phyloP scores from a whole-genome alignment of 2,113 vertebrate species.

The Heptranchias perlo region DNA sequence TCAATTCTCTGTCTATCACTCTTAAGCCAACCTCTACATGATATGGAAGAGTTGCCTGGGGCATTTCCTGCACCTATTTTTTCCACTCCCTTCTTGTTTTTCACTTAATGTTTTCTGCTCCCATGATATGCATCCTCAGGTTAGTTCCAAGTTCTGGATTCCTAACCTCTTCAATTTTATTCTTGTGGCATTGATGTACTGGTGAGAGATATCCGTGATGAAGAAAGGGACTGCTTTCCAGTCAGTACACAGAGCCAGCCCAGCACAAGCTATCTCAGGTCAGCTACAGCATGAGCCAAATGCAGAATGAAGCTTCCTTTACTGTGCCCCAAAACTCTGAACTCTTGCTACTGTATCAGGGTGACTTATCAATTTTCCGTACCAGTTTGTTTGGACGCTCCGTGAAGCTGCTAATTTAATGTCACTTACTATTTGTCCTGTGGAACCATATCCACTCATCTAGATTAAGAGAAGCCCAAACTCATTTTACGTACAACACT shows the following conservation, averaged over 20 bases:
- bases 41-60: not conserved
- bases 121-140: not conserved
- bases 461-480: not conserved
- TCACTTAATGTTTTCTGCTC: not conserved
- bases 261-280: no score
- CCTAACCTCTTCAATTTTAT: not conserved
- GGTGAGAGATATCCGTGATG: not conserved
- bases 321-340: not conserved
- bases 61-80: not conserved
- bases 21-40: not conserved
- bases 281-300: not conserved
- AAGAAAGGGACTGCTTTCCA: not conserved
- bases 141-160: not conserved
- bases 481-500: not conserved
- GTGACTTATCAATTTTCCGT: not conserved
- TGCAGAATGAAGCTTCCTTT: not conserved
- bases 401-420: not conserved
- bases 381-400: not conserved
- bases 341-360: not conserved
- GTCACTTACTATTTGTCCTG: not conserved
- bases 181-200: not conserved
- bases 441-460: not conserved
- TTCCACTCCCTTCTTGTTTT: not conserved
- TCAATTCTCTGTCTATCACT: not conserved
- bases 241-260: not conserved